A percentile compares a stretch with the other conserved stretches of the same genome.
Conservation (phyloP, 2,888 invertebrate genomes). For the Diarsia dahlii region DNA sequence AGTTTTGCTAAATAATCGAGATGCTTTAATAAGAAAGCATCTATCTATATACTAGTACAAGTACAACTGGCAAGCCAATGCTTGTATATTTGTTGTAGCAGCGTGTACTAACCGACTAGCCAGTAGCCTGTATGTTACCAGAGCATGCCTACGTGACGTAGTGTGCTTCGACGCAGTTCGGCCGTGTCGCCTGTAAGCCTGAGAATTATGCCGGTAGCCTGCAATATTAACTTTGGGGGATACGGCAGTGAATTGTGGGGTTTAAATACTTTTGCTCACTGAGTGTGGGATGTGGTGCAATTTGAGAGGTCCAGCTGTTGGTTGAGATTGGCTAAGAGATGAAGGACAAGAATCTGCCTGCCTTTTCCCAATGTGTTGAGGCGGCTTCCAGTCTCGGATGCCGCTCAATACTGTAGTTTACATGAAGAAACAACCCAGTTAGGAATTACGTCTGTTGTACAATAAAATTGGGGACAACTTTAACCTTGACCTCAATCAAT, state of each 20-base stretch:
- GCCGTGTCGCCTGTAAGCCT: conserved; percentile 25
- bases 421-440: too few species aligned
- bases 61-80: not conserved
- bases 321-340: not conserved
- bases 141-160: conserved; percentile 41
- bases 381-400: too few species aligned
- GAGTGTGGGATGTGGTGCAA: not conserved
- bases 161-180: conserved; percentile 29
- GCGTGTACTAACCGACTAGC: not conserved
- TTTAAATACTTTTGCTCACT: conserved; percentile 1
- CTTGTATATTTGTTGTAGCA: not conserved
- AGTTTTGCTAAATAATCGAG: too few species aligned
- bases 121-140: conserved; percentile 31
- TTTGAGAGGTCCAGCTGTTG: not conserved
- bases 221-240: conserved; percentile 22
- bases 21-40: too few species aligned
- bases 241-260: conserved; percentile 7
- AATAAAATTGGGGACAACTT: not conserved
- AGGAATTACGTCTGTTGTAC: not conserved
- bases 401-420: too few species aligned
- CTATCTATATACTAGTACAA: too few species aligned
- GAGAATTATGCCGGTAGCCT: conserved; percentile 32
- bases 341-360: not conserved
- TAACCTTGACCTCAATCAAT: not conserved
- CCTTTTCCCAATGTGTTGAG: too few species aligned